Evolutionary conservation across 2,888 invertebrate genomes (phyloP), one percentile per base, ranked within the genome.

Genomic region (Leucophenga montana): DNA sequence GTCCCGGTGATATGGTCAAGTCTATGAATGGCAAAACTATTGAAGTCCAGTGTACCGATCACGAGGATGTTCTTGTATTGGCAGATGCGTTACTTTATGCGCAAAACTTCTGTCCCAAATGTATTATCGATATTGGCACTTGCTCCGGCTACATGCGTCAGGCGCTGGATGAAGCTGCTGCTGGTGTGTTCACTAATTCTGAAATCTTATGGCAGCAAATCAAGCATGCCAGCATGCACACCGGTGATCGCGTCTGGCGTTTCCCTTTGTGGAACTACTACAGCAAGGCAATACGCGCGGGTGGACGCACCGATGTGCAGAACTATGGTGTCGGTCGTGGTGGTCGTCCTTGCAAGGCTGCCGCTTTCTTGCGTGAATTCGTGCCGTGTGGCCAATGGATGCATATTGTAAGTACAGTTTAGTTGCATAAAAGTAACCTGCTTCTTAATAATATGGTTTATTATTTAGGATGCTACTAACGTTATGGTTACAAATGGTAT

Each of bases 211-310:
- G 92, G 91, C 89, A 92, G 71, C 85, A 85, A 69, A 89, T 95
- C 78, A 91, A 93, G 77, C 89, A 91, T 74, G 94, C 95, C 8
- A 93, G 94, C 61, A 90, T 91, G 80, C 90, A 91, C 72, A 93
- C 94, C 0, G 96, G 95, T 0, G 96, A 96, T 85, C 89, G 95
- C 22, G 91, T 96, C 1, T 96, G 96, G 95, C 90, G 95, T 62
- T 92, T 96, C 91, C 96, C 96, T 0, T 87, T 96, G 22, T 95
- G 94, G 92, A 90, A 92, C 66, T 92, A 92, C 84, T 95, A 93
- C 86, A 91, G 77, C 71, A 82, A 82, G 69, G 67, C 80, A 0
- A 77, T 81, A 0, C 81, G 82, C 0, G 48, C 75, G 0, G 83
- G 91, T 89, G 69, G 90, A 90, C 72, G 90, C 91, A 78, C 79